Percentiles rank a stretch among this genome's conserved stretches.
Conservation (phyloP, 1,140 invertebrate species). For the Drosophila navojoa region DNA sequence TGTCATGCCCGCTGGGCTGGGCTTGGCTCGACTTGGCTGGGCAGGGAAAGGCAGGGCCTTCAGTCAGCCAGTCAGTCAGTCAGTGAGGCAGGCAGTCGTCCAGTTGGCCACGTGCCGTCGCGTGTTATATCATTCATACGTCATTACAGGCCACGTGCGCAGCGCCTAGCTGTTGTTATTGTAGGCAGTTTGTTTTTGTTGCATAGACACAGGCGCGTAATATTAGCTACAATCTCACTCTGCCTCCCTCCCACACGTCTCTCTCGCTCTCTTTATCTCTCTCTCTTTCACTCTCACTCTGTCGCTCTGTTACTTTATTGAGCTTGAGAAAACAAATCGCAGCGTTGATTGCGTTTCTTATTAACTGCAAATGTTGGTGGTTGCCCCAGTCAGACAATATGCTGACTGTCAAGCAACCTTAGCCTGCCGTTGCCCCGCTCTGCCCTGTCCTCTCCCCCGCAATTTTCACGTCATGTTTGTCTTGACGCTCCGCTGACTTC, state of each 20-base stretch:
- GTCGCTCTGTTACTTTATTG: conserved; percentile 40
- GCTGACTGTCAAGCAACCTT: conserved; percentile 53
- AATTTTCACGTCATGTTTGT: conserved; percentile 67
- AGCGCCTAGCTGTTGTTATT: conserved; percentile 57
- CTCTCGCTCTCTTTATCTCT: not conserved
- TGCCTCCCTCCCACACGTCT: not conserved
- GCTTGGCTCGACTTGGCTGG: not conserved
- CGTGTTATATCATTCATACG: conserved; percentile 84
- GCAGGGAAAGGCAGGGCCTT: not conserved
- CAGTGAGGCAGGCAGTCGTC: conserved; percentile 56
- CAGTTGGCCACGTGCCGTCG: conserved; percentile 79
- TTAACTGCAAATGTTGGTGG: conserved; percentile 74
- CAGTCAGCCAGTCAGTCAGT: conserved; percentile 52
- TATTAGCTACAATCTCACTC: conserved; percentile 58
- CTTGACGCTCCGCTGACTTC: conserved; percentile 78
- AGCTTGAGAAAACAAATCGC: conserved; percentile 83
- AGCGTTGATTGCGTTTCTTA: conserved; percentile 82
- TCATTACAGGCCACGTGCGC: conserved; percentile 83
- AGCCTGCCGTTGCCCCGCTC: not conserved
- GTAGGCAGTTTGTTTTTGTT: conserved; percentile 72
- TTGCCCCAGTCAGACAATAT: conserved; percentile 66
- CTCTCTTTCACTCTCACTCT: not conserved
- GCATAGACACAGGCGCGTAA: conserved; percentile 58
- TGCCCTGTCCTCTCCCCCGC: not conserved
- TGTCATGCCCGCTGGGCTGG: conserved; percentile 3